Base-by-base conservation (phyloP, 2,113 vertebrate species). In the Sinocyclocheilus anshuiensis region DNA sequence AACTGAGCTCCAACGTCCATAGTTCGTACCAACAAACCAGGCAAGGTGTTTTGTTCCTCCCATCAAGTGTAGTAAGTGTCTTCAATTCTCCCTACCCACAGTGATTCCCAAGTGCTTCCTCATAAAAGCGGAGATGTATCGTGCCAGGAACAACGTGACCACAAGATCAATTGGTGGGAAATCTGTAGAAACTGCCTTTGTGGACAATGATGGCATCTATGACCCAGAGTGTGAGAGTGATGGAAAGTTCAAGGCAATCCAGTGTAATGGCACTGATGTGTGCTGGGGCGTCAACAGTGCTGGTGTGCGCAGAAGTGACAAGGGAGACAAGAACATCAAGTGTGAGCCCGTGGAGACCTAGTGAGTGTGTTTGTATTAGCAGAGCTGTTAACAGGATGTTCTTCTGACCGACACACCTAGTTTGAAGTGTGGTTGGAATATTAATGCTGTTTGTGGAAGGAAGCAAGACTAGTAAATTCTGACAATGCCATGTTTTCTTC, bases 271-370 rank as follows among this genome's bases (percentile, higher is more conserved):
- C 83, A 97, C 96, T 0, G 69, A 94, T 0, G 95, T 92, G 15
- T 99, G 97, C 90, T 99, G 98, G 98, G 99, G 98, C 18, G 98
- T 99, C 81, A 99, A 99, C 92, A 96, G 95, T 0, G 97, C 97
- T 0, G 98, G 98, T 0, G 96, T 98, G 1, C 93, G 98, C 1
- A 94, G 97, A 10, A 96, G 96, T 0, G 97, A 99, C 89, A 97
- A 98, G 89, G 94, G 92, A 8, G 96, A 96, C 89, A 45, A 89
- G 1, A 90, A 84, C 84, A 76, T 96, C 1, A 91, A 91, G 33
- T 99, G 98, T 87, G 91, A 88, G 0, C 94, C 96, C 87, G 98
- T 97, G 90, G 95, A 97, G 93, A 99, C 98, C 2, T 85, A 0
- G 98, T 99, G 91, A 97, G 97, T 96, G 5, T 0, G 1, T 12